Evolutionary conservation across 1,140 invertebrate species (phyloP), one percentile per base, ranked within the genome.

Genomic region (Lineus longissimus): DNA sequence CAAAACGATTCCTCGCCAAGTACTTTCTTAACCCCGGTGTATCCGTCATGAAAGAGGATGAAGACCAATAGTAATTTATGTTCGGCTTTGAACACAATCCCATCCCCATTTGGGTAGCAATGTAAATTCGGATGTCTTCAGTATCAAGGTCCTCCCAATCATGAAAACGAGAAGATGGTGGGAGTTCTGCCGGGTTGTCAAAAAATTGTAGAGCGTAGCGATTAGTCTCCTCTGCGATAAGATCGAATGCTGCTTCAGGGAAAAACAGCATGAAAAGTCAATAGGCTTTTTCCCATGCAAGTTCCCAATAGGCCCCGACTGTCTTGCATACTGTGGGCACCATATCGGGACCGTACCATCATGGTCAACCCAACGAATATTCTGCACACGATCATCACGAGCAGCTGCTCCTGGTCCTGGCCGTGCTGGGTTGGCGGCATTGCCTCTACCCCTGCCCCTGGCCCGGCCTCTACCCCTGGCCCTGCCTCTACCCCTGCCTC

Each of bases 291-390:
- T n/a, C n/a, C n/a, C n/a, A n/a, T n/a, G n/a, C n/a, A n/a, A n/a
- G n/a, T n/a, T n/a, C n/a, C 30, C 51, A 55, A 62, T 66, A 45
- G n/a, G n/a, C 33, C 33, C 33, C 33, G 33, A 36, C 33, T 36
- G 33, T 15, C 33, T 36, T 36, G 33, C 33, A 36, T 36, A 36
- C 33, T 36, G 33, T 15, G 33, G 33, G 33, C 33, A 36, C 33
- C 33, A 36, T 36, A 36, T 36, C 33, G 33, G 33, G 15, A 36
- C 15, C 15, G 33, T 36, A 15, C 33, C 33, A 36, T 36, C 33
- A 36, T 36, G 33, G 33, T 36, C 33, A 36, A 7, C 33, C 33
- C 33, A 36, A 7, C 33, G 33, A 36, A 36, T 36, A 15, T 36
- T 36, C 33, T 36, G 33, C 15, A 36, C 4, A 36, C 33, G 33